phyloP scores from a whole-genome alignment of 2,113 vertebrate species.

The Oncorhynchus gorbuscha region DNA sequence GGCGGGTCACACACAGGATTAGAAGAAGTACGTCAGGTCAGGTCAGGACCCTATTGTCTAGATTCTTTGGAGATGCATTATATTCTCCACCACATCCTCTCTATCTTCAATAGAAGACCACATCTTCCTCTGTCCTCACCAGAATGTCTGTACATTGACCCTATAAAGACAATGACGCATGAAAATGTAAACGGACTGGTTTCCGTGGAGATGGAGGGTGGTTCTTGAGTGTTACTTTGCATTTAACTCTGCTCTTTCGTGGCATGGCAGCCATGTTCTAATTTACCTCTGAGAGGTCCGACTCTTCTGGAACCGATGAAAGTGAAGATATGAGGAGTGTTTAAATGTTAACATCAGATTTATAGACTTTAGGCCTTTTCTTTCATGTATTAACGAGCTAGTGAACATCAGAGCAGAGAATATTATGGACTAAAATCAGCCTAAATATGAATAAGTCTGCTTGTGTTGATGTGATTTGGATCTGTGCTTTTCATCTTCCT shows the following conservation, averaged over 20 bases:
- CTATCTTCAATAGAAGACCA: conserved; percentile 46
- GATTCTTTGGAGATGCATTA: neutral
- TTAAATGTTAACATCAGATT: conserved; percentile 74
- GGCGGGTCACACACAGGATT: neutral
- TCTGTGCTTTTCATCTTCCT: conserved; percentile 70
- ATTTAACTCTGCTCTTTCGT: conserved; percentile 45
- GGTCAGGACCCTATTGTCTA: neutral
- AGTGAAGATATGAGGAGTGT: conserved; percentile 68
- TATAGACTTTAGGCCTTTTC: conserved; percentile 72
- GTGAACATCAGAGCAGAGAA: conserved; percentile 71
- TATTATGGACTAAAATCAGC: conserved; percentile 73
- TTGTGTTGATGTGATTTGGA: conserved; percentile 66
- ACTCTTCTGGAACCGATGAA: conserved; percentile 69
- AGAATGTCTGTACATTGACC: conserved; percentile 54
- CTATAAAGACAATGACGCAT: conserved; percentile 43
- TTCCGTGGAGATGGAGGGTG: conserved; percentile 57
- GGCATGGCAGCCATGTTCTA: conserved; percentile 57
- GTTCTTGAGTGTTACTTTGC: conserved; percentile 52
- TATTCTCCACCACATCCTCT: conserved; percentile 47
- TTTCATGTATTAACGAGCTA: conserved; percentile 78
- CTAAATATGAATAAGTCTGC: conserved; percentile 76
- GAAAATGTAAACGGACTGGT: conserved; percentile 18
- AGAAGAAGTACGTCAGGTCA: neutral
- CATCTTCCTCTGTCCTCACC: neutral
- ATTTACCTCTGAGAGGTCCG: conserved; percentile 54